Evolutionary conservation across 2,888 invertebrate genomes (phyloP), one percentile per base, ranked within the genome.

Genomic region (Melanargia galathea): DNA sequence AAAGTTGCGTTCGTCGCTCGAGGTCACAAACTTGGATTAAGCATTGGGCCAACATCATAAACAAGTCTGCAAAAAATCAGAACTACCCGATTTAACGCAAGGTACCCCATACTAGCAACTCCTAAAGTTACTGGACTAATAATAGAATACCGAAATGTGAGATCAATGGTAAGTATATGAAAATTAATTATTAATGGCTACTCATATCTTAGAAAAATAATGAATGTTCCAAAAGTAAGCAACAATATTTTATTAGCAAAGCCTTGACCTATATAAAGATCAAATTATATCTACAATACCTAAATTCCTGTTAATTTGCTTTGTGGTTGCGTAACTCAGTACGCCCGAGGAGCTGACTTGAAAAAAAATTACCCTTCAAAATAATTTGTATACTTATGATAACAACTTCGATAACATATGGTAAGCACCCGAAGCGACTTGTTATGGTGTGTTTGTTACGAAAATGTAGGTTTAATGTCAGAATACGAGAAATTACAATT

Each of bases 401-500:
- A 73, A 71, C 65, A 65, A 70, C 68, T 64, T 63, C 59, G 62
- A 70, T 67, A 70, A 68, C 74, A 75, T 70, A 72, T 75, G 74
- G 73, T 64, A 46, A 49, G 57, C 54, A 62, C 67, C 67, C 52
- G 60, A 54, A 64, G 64, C 62, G 33, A 40, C 54, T 40, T 33
- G 26, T 64, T 62, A 64, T 60, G 46, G 52, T 57, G 33, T 35
- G 20, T 61, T 33, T 33, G 52, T 52, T 52, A 18, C 51, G 20
- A 52, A 52, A 52, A 35, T 20, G 35, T 52, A 35, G 20, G 33
- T 20, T 35, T 33, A 52, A 20, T 52, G 35, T 52, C 35, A 20
- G 11, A 52, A 35, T 52, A 35, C 13, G 7, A 45, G 16, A n/a
- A n/a, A 51, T 30, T 6, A 26, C 13, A 35, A 61, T 38, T 24